phyloP scores from a whole-genome alignment of 2,113 vertebrate species.

The Pelmatolapia mariae region DNA sequence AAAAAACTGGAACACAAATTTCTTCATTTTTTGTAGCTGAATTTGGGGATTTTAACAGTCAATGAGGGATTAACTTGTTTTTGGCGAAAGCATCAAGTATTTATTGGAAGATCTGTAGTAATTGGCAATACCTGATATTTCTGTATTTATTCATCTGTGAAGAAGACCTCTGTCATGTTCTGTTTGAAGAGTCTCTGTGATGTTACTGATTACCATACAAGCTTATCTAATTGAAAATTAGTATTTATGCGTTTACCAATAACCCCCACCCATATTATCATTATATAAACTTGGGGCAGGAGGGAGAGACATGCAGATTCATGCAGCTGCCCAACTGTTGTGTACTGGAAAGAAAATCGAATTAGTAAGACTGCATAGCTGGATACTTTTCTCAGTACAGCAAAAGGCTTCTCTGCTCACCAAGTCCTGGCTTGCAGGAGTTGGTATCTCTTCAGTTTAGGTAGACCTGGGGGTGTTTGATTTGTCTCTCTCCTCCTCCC shows the following conservation, averaged over 20 bases:
- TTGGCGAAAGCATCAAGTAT: neutral
- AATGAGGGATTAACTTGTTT: neutral
- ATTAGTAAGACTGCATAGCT: neutral
- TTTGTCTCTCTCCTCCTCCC: constrained; percentile 5
- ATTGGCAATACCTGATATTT: neutral
- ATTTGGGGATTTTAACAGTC: neutral
- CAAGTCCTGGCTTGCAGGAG: neutral
- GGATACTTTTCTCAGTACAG: neutral
- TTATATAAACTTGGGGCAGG: neutral
- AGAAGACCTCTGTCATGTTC: neutral
- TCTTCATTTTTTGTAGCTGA: neutral
- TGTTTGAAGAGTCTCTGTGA: neutral
- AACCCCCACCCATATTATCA: accelerated
- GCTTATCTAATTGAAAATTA: neutral
- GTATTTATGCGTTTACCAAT: neutral
- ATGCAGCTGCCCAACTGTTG: neutral
- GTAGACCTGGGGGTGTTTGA: constrained; percentile 38
- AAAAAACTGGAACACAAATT: neutral
- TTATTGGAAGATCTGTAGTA: neutral
- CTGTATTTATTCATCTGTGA: neutral
- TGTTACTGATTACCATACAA: neutral
- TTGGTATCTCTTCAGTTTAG: neutral
- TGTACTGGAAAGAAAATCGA: neutral
- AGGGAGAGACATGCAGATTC: neutral
- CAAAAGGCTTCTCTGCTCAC: neutral